phyloP scores from a whole-genome alignment of 2,113 vertebrate genomes.

The Rhineura floridana region DNA sequence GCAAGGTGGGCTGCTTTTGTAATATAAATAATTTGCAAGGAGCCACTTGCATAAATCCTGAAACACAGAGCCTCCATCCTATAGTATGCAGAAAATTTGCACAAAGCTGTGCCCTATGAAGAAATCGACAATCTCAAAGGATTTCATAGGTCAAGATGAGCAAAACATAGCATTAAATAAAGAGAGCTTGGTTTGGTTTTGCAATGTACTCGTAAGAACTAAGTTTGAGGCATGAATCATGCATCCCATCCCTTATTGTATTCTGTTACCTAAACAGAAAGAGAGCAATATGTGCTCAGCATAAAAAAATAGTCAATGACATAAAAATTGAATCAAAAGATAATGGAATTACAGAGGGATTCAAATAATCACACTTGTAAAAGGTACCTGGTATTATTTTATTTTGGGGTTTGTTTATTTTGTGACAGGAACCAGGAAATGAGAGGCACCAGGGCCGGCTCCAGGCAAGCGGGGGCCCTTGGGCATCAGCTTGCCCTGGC shows the following conservation, averaged over 20 bases:
- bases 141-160: not conserved
- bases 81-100: rapidly evolving
- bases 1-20: not conserved
- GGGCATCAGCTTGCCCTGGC: too few relatives aligned
- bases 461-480: too few relatives aligned
- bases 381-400: not conserved
- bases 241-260: not conserved
- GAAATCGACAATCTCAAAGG: not conserved
- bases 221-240: not conserved
- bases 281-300: not conserved
- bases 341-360: not conserved
- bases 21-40: conserved; percentile 8
- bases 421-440: too few relatives aligned
- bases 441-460: too few relatives aligned
- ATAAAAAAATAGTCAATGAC: not conserved
- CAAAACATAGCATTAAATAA: not conserved
- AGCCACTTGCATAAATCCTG: not conserved
- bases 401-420: not conserved
- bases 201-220: not conserved
- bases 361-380: not conserved
- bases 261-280: not conserved
- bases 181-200: not conserved
- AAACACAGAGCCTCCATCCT: not conserved
- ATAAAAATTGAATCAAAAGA: not conserved
- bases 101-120: rapidly evolving